Percentiles rank a stretch among this genome's conserved stretches.
phyloP scores from a whole-genome alignment of 2,797 vertebrate species.

The Hipposideros larvatus region DNA sequence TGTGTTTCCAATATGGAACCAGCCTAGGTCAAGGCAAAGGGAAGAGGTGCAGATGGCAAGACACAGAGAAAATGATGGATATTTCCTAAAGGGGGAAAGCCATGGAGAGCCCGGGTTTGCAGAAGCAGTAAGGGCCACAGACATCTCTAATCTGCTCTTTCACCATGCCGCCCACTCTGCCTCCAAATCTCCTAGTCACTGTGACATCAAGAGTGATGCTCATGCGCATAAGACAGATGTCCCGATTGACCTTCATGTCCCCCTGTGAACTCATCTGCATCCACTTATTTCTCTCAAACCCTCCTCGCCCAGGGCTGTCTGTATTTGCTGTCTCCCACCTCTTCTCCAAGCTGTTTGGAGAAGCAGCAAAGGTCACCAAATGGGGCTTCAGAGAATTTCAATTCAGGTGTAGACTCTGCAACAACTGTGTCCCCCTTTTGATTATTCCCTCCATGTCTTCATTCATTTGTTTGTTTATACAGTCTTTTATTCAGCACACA shows the following conservation, averaged over 20 bases:
- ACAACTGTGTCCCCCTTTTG: neutral
- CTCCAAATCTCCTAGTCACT: neutral
- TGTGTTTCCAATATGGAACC: neutral
- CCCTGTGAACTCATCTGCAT: fast-evolving
- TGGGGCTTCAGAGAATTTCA: neutral
- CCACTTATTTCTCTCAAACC: neutral
- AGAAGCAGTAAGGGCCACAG: neutral
- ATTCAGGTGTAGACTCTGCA: neutral
- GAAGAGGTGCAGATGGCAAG: neutral
- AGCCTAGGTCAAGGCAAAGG: neutral
- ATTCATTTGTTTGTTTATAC: neutral
- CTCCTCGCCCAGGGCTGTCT: neutral
- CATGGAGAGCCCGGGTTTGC: neutral
- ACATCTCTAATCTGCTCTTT: neutral
- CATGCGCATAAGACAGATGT: neutral
- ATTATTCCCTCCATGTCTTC: neutral
- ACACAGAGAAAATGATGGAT: neutral
- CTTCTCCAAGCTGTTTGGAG: neutral
- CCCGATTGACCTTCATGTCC: neutral
- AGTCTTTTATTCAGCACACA: fast-evolving
- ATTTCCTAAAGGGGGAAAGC: neutral
- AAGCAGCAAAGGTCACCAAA: neutral
- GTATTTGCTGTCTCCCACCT: fast-evolving
- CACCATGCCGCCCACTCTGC: neutral
- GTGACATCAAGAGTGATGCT: neutral